Conservation (phyloP, 2,888 invertebrate genomes). For the Polylopha cassiicola region DNA sequence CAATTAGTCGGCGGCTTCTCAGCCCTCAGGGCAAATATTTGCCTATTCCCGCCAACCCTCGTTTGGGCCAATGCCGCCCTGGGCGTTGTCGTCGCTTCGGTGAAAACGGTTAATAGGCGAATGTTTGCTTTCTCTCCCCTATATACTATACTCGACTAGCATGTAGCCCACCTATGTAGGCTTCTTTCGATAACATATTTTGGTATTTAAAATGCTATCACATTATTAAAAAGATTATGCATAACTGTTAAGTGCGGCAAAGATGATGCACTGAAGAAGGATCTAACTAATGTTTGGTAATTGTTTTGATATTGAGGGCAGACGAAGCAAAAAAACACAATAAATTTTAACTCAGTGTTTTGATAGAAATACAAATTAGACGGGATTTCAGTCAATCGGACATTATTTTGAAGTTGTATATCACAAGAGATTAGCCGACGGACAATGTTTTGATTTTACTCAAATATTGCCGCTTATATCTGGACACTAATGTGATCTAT, state of each 20-base stretch:
- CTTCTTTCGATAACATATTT: no score
- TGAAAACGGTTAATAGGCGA: slow-evolving; percentile 61
- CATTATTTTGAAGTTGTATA: slow-evolving; percentile 28
- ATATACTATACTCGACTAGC: slow-evolving; percentile 46
- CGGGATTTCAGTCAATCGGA: slow-evolving; percentile 31
- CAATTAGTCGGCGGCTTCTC: slow-evolving; percentile 73
- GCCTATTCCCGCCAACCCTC: slow-evolving; percentile 74
- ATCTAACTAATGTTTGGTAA: no score
- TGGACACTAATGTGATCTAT: slow-evolving; percentile 25
- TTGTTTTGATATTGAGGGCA: no score
- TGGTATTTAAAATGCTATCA: no score
- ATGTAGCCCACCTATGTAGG: no score
- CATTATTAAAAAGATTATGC: no score
- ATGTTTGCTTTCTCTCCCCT: slow-evolving; percentile 66
- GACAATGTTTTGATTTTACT: slow-evolving; percentile 48
- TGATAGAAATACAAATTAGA: slow-evolving; percentile 30
- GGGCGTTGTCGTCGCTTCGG: slow-evolving; percentile 42
- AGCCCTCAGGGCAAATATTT: slow-evolving; percentile 71
- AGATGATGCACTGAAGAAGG: no score
- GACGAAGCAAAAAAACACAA: no score
- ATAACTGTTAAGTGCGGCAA: no score
- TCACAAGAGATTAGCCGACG: slow-evolving; percentile 41
- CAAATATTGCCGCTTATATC: slow-evolving; percentile 40
- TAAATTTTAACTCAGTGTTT: no score
- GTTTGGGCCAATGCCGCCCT: slow-evolving; percentile 58